phyloP scores from a whole-genome alignment of 2,797 vertebrate genomes.

The Neostethus bicornis region DNA sequence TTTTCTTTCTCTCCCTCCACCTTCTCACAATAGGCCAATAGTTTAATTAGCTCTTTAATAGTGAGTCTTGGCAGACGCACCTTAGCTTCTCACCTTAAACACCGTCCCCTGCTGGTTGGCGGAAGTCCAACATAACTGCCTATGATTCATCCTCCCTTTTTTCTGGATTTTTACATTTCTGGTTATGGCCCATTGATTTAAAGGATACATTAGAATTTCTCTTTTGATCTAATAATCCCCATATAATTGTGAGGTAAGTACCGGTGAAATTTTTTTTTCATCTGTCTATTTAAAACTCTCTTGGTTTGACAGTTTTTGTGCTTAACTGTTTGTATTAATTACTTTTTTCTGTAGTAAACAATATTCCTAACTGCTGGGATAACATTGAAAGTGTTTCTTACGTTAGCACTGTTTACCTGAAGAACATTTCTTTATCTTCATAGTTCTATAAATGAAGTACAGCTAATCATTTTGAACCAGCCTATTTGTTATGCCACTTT shows the following conservation, averaged over 20 bases:
- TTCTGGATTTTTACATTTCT: not conserved
- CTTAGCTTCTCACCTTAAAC: constrained; percentile 57
- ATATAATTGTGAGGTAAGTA: not conserved
- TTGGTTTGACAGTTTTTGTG: constrained; percentile 6
- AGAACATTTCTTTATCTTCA: constrained; percentile 53
- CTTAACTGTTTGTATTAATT: constrained; percentile 27
- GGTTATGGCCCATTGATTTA: not conserved
- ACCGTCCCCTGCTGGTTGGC: constrained; percentile 65
- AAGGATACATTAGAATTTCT: not conserved
- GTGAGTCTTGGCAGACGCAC: constrained; percentile 49
- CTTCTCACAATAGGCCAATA: constrained; percentile 60
- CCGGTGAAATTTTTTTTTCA: constrained; percentile 2
- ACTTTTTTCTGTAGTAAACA: constrained; percentile 8
- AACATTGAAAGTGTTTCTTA: constrained; percentile 40
- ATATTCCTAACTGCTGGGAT: constrained; percentile 19
- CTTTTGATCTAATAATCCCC: not conserved
- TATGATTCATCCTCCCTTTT: constrained; percentile 18
- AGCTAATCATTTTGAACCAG: constrained; percentile 66
- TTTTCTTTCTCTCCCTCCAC: constrained; percentile 54
- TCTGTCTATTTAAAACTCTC: not conserved
- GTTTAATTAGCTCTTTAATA: constrained; percentile 76
- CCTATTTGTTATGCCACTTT: constrained; percentile 60
- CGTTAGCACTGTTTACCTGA: constrained; percentile 39
- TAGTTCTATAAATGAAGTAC: constrained; percentile 61
- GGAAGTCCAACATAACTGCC: constrained; percentile 42